These are phyloP conservation scores for Xanthorhoe designata DNA, from an alignment of 2,888 invertebrate genomes.

Conservation along the genomic window DNA sequence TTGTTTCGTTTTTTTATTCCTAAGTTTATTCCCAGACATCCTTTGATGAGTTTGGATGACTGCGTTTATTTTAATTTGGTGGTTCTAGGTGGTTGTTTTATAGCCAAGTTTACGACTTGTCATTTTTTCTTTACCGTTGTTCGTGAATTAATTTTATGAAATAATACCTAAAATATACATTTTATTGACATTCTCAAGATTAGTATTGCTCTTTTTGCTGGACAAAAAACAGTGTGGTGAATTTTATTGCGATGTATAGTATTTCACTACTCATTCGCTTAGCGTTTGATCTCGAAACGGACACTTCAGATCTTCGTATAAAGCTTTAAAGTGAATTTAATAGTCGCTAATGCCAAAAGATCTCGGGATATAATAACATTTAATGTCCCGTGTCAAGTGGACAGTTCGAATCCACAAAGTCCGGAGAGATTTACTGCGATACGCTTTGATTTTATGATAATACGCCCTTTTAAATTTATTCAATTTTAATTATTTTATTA, in stretches of 20 bases:
- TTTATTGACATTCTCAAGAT: slow-evolving; percentile 18
- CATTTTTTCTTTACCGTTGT: slow-evolving; percentile 8
- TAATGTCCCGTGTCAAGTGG: slow-evolving; percentile 77
- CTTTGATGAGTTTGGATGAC: slow-evolving; percentile 74
- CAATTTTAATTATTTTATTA: slow-evolving; percentile 40
- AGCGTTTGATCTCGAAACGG: slow-evolving; percentile 37
- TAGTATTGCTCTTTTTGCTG: slow-evolving; percentile 4
- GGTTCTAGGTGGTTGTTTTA: slow-evolving; percentile 45
- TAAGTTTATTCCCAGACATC: slow-evolving; percentile 71
- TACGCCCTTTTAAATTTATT: slow-evolving; percentile 57
- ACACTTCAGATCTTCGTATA: slow-evolving; percentile 44
- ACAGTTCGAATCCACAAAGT: slow-evolving; percentile 73
- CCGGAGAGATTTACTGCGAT: slow-evolving; percentile 76
- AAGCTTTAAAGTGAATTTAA: slow-evolving; percentile 60
- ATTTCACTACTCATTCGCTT: slow-evolving; percentile 28
- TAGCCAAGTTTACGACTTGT: slow-evolving; percentile 36
- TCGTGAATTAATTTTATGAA: not conserved
- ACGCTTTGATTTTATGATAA: slow-evolving; percentile 76
- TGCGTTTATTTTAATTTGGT: slow-evolving; percentile 67
- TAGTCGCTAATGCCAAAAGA: slow-evolving; percentile 64
- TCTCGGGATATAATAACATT: slow-evolving; percentile 70
- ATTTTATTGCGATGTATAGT: slow-evolving; percentile 22
- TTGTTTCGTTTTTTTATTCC: slow-evolving; percentile 60
- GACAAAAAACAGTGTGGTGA: slow-evolving; percentile 9
- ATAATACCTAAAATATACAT: slow-evolving; percentile 4